Evolutionary conservation across 2,113 vertebrate species (phyloP).

Genomic region (Podiceps cristatus): DNA sequence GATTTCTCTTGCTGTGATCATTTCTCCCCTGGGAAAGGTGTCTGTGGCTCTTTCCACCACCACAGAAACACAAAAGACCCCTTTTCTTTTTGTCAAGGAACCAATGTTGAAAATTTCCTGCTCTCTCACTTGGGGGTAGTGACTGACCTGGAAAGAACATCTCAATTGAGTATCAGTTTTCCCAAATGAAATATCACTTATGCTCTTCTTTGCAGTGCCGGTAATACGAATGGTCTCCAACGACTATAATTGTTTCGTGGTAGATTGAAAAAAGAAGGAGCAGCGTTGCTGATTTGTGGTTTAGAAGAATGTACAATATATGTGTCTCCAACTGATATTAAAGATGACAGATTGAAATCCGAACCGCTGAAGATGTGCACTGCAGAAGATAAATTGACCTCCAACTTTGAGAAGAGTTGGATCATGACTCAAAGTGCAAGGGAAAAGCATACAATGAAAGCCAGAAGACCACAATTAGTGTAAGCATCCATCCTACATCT

Average conservation of each 20-base stretch:
- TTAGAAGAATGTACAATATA: conserved; percentile 24
- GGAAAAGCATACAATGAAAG: not conserved
- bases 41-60: not conserved
- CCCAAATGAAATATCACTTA: conserved; percentile 57
- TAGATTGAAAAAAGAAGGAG: conserved; percentile 33
- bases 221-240: conserved; percentile 7
- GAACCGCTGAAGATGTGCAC: not conserved
- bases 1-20: conserved; percentile 34
- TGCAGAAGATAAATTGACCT: not conserved
- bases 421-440: not conserved
- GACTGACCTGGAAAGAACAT: conserved; percentile 44
- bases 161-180: conserved; percentile 39
- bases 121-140: conserved; percentile 45
- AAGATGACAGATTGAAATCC: conserved; percentile 52
- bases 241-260: conserved; percentile 35
- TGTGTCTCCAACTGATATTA: conserved; percentile 47
- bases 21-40: not conserved
- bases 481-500: not conserved
- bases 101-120: conserved; percentile 15
- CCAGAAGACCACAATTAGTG: not conserved
- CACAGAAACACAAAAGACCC: not conserved
- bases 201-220: conserved; percentile 36
- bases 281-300: conserved; percentile 63
- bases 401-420: not conserved
- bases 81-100: not conserved